A percentile compares a stretch with the other conserved stretches of the same genome.
phyloP scores from a whole-genome alignment of 1,140 invertebrate species.

The Diorhabda carinulata region DNA sequence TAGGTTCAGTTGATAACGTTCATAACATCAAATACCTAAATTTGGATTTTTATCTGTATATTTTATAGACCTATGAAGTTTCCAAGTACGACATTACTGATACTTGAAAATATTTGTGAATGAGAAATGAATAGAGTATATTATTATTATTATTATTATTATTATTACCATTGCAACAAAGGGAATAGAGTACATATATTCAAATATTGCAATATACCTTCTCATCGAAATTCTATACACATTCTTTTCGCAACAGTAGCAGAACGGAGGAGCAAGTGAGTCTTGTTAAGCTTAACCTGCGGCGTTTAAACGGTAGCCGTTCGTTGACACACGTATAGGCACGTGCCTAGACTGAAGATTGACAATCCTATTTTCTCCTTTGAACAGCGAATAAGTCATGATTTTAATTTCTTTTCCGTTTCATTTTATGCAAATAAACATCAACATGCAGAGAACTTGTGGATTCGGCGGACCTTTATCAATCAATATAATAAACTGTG shows the following conservation, averaged over 20 bases:
- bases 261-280: conserved; percentile 10
- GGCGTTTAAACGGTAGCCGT: conserved; percentile 9
- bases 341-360: conserved; percentile 16
- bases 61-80: too few species aligned
- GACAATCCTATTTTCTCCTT: background rate
- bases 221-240: background rate
- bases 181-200: too few species aligned
- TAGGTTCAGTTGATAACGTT: too few species aligned
- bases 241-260: conserved; percentile 26
- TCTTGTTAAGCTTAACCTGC: conserved; percentile 15
- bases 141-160: too few species aligned
- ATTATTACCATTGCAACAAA: too few species aligned
- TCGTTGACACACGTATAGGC: conserved; percentile 6
- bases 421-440: background rate
- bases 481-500: too few species aligned
- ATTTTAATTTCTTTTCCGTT: conserved; percentile 8
- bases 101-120: too few species aligned
- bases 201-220: background rate
- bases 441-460: background rate
- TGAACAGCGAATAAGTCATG: background rate
- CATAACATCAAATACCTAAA: too few species aligned
- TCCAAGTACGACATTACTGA: too few species aligned
- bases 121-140: too few species aligned
- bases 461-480: too few species aligned
- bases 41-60: too few species aligned